A percentile compares a stretch with the other conserved stretches of the same genome.
Evolutionary conservation across 2,797 vertebrate species (phyloP).

Genomic region (Pachyuromys duprasi): DNA sequence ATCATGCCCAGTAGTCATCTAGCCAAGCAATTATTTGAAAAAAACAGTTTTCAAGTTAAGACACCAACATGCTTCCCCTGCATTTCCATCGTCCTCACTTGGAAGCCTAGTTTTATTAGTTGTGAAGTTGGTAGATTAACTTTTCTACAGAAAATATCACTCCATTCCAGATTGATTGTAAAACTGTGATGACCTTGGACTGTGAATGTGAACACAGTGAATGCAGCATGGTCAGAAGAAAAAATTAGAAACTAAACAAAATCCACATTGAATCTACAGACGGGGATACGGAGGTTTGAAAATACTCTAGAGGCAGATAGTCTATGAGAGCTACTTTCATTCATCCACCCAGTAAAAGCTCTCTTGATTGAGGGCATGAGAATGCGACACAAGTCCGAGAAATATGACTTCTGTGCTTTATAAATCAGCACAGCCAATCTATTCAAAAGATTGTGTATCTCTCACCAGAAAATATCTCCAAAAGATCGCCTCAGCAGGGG

Average conservation of each 20-base stretch:
- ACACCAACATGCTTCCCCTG: neutral
- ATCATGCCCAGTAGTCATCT: neutral
- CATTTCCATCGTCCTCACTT: neutral
- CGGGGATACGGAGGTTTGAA: neutral
- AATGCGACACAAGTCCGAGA: slow-evolving; percentile 59
- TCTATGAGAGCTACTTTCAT: neutral
- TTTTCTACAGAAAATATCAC: slow-evolving; percentile 36
- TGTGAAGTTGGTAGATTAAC: slow-evolving; percentile 49
- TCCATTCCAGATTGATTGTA: slow-evolving; percentile 35
- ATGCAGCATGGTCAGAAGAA: neutral
- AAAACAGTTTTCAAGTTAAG: slow-evolving; percentile 30
- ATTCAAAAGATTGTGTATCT: slow-evolving; percentile 56
- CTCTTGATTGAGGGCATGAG: slow-evolving; percentile 61
- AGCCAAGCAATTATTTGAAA: slow-evolving; percentile 63
- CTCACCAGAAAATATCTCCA: slow-evolving; percentile 53
- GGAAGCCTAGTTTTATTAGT: slow-evolving; percentile 31
- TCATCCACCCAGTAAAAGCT: slow-evolving; percentile 55
- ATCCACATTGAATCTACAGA: slow-evolving; percentile 23
- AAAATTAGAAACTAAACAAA: neutral
- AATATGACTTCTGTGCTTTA: slow-evolving; percentile 64
- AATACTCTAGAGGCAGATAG: neutral
- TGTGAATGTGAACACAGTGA: neutral
- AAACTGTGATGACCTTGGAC: slow-evolving; percentile 64
- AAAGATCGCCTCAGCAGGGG: slow-evolving; percentile 35
- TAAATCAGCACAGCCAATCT: slow-evolving; percentile 52